Evolutionary conservation across 2,888 invertebrate species (phyloP).

Genomic region (Thera britannica): DNA sequence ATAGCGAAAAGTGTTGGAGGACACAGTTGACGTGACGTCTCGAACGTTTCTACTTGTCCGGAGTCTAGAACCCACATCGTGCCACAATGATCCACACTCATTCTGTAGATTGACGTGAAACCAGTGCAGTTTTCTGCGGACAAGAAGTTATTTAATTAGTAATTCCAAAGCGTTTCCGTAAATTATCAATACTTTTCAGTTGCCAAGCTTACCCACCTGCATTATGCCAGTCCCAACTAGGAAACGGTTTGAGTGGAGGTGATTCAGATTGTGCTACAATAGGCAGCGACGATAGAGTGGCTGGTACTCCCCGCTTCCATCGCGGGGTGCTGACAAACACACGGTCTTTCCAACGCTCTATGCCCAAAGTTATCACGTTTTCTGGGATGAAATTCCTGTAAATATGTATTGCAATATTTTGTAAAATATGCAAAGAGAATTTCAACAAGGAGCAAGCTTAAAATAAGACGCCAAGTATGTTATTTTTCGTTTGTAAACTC

Average conservation of each 20-base stretch:
- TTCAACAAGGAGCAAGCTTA: neutral
- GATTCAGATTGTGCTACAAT: slow-evolving; percentile 79
- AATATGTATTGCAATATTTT: no score
- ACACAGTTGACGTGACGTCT: slow-evolving; percentile 87
- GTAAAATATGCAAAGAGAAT: slow-evolving; percentile 19
- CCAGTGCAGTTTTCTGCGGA: slow-evolving; percentile 80
- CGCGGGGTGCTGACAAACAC: slow-evolving; percentile 91
- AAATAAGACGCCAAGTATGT: neutral
- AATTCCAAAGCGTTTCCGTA: neutral
- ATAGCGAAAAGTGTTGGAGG: slow-evolving; percentile 91
- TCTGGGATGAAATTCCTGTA: slow-evolving; percentile 85
- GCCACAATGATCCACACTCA: slow-evolving; percentile 90
- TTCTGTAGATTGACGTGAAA: slow-evolving; percentile 91
- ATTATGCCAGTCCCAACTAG: slow-evolving; percentile 89
- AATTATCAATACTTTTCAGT: neutral
- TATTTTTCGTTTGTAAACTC: slow-evolving; percentile 28
- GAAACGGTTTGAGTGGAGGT: slow-evolving; percentile 89
- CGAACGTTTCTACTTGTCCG: slow-evolving; percentile 89
- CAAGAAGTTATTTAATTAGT: slow-evolving; percentile 24
- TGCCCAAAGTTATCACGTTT: slow-evolving; percentile 90
- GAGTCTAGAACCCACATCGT: slow-evolving; percentile 93
- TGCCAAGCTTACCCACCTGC: slow-evolving; percentile 56
- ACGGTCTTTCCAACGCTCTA: slow-evolving; percentile 88
- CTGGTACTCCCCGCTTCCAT: slow-evolving; percentile 91
- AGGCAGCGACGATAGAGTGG: slow-evolving; percentile 88